Evolutionary conservation across 2,888 invertebrate species (phyloP).

Genomic region (Papilio demoleus): DNA sequence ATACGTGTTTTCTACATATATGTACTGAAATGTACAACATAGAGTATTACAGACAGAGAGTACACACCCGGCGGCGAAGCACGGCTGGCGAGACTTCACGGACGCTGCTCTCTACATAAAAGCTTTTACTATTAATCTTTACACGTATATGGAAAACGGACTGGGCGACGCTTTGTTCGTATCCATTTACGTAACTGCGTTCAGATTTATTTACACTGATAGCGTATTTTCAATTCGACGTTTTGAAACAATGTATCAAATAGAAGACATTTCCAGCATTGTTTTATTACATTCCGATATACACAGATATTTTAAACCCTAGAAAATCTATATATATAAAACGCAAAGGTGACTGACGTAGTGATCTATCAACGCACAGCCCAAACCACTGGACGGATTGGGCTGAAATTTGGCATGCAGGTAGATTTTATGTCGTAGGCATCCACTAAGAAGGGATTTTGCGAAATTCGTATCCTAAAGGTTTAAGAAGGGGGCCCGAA

Average conservation of each 20-base stretch:
- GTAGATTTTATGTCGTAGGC: no score
- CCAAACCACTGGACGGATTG: no score
- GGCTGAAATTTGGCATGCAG: no score
- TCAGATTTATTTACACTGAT: conserved; percentile 24
- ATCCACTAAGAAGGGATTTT: no score
- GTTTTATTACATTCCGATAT: background rate
- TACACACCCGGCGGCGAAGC: conserved; percentile 26
- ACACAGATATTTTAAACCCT: background rate
- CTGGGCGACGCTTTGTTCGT: conserved; percentile 21
- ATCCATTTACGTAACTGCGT: conserved; percentile 25
- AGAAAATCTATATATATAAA: no score
- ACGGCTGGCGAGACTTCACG: conserved; percentile 33
- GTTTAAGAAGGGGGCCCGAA: no score
- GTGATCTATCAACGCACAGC: no score
- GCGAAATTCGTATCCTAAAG: no score
- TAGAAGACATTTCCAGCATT: background rate
- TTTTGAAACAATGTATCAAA: conserved; percentile 10
- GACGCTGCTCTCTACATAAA: conserved; percentile 39
- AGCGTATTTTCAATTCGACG: conserved; percentile 10
- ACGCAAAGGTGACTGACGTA: no score
- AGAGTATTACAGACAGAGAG: conserved; percentile 25
- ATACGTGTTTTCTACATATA: conserved; percentile 38
- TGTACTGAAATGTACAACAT: conserved; percentile 21
- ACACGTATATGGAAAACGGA: conserved; percentile 31
- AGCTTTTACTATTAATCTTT: conserved; percentile 41